A percentile compares a stretch with the other conserved stretches of the same genome.
phyloP scores from a whole-genome alignment of 1,140 invertebrate species.

The Chironomus striatipennis region DNA sequence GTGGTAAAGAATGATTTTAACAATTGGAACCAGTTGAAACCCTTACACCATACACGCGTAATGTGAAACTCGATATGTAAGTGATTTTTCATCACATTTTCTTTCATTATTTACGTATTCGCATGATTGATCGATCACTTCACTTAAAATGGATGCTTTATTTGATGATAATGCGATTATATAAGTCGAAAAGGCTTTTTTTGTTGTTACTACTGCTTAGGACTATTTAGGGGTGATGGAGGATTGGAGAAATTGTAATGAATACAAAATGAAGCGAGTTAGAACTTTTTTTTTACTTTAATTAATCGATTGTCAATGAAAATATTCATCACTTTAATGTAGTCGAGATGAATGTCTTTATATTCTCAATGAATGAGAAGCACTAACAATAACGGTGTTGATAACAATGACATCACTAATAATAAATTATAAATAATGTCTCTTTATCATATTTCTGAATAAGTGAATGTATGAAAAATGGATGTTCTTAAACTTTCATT shows the following conservation, averaged over 20 bases:
- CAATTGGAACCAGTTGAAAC: neutral
- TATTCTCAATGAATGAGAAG: neutral
- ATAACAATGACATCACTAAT: slow-evolving; percentile 5
- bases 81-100: slow-evolving; percentile 8
- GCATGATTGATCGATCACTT: slow-evolving; percentile 12
- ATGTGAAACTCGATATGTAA: neutral
- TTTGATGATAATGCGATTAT: slow-evolving; percentile 14
- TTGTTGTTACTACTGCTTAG: neutral
- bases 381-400: neutral
- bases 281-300: no score
- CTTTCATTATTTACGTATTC: neutral
- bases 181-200: slow-evolving; percentile 4
- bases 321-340: neutral
- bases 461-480: neutral
- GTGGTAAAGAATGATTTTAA: neutral
- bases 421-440: slow-evolving; percentile 15
- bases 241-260: neutral
- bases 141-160: slow-evolving; percentile 11
- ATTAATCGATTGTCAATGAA: neutral
- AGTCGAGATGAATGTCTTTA: no score
- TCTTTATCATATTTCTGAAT: neutral
- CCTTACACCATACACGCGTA: neutral
- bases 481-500: no score
- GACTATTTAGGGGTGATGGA: no score
- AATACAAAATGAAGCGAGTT: neutral